Percentiles rank a stretch among this genome's conserved stretches.
These are phyloP conservation scores for human (Homo sapiens) DNA, from an alignment of 2,113 vertebrate species.

Conservation along the genomic window GRCh38 chr6:92670501-92671000, in stretches of 20 bases:
- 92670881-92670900: not conserved
- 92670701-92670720: not conserved
- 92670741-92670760: not conserved
- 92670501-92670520: not conserved
- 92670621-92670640: not conserved
- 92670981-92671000: constrained; percentile 8
- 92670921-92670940: not conserved
- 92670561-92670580: not conserved
- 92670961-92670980: not conserved
- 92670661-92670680: too few species aligned
- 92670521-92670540: not conserved
- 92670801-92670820: too few species aligned
- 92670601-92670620: not conserved
- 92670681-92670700: too few species aligned
- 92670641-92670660: not conserved
- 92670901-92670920: not conserved
- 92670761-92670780: not conserved
- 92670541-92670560: not conserved
- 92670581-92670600: not conserved
- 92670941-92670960: constrained; percentile 2
- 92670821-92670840: not conserved
- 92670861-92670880: not conserved
- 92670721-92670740: not conserved
- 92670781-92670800: not conserved
- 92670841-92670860: not conserved